Percentiles rank a stretch among this genome's conserved stretches.
These are phyloP conservation scores for Agelas oroides DNA, from an alignment of 37 sponge, comb jelly and placozoan genomes.

Conservation along the genomic window DNA sequence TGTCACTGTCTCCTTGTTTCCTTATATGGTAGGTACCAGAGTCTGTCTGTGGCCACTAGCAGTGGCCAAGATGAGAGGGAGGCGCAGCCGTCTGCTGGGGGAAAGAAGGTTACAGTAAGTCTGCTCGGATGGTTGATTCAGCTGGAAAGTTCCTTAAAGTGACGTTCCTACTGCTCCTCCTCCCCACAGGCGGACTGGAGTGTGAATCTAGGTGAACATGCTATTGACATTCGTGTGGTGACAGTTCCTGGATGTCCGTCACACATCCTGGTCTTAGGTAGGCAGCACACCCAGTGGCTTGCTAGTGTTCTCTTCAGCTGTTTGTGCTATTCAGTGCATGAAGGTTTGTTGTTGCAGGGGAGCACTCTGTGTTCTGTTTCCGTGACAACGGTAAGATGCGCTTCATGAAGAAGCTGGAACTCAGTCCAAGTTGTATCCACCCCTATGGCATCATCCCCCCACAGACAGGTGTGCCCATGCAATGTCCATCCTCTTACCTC, in stretches of 20 bases:
- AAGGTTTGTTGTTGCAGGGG: slow-evolving; percentile 63
- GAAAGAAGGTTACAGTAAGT: slow-evolving; percentile 27
- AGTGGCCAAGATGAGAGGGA: not conserved
- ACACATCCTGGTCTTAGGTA: slow-evolving; percentile 64
- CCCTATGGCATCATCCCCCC: not conserved
- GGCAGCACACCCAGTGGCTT: no score
- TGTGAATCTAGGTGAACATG: slow-evolving; percentile 82
- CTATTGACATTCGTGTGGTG: slow-evolving; percentile 55
- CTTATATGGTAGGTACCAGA: slow-evolving; percentile 8
- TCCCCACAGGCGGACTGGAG: slow-evolving; percentile 82
- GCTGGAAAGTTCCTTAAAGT: no score
- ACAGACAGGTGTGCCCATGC: no score
- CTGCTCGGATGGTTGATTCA: no score
- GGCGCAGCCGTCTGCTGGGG: not conserved
- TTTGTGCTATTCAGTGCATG: slow-evolving; percentile 2
- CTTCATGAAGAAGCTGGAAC: slow-evolving; percentile 86
- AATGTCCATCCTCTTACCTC: no score
- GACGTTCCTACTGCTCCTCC: no score
- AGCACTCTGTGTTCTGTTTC: slow-evolving; percentile 76
- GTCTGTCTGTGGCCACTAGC: slow-evolving; percentile 18
- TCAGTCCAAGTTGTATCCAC: slow-evolving; percentile 47
- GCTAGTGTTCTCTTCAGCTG: no score
- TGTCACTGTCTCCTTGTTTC: no score
- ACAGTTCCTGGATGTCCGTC: slow-evolving; percentile 15
- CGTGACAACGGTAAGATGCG: slow-evolving; percentile 68